Evolutionary conservation across 2,797 vertebrate genomes (phyloP).

Genomic region (Crenuchus spilurus): DNA sequence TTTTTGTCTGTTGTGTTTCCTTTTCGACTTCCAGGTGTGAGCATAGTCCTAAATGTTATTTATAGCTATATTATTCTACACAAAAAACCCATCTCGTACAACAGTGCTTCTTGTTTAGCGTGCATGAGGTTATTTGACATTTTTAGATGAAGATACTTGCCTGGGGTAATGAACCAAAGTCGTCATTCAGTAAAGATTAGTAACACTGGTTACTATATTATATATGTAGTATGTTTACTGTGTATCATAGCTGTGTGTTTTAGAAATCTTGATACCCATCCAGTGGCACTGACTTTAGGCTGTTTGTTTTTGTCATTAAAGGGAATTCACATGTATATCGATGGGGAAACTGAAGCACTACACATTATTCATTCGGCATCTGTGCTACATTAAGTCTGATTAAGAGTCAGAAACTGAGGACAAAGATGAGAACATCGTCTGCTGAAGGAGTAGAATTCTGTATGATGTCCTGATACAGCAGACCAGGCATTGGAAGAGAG

Average conservation of each 20-base stretch:
- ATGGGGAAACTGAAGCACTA: slow-evolving; percentile 18
- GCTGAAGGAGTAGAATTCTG: neutral
- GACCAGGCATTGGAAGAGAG: slow-evolving; percentile 46
- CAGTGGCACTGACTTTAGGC: slow-evolving; percentile 60
- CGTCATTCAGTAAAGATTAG: slow-evolving; percentile 66
- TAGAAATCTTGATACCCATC: slow-evolving; percentile 58
- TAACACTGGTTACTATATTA: slow-evolving; percentile 70
- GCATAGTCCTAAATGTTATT: slow-evolving; percentile 69
- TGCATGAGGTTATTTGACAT: slow-evolving; percentile 70
- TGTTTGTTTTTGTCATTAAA: slow-evolving; percentile 39
- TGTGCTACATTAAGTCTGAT: neutral
- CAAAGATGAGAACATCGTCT: slow-evolving; percentile 33
- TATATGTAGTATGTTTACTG: slow-evolving; percentile 64
- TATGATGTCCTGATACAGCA: slow-evolving; percentile 53
- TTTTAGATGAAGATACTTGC: slow-evolving; percentile 62
- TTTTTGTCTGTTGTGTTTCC: slow-evolving; percentile 64
- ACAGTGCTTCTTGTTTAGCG: slow-evolving; percentile 62
- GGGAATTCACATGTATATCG: slow-evolving; percentile 43
- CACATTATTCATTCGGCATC: slow-evolving; percentile 14
- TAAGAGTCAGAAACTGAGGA: slow-evolving; percentile 13
- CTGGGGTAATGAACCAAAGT: slow-evolving; percentile 79
- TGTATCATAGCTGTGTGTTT: slow-evolving; percentile 67
- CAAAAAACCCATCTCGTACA: slow-evolving; percentile 31
- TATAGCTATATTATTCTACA: slow-evolving; percentile 58
- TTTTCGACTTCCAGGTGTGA: slow-evolving; percentile 78